Evolutionary conservation across 1,140 invertebrate genomes (phyloP), one percentile per base, ranked within the genome.

Genomic region (Hyles vespertilio): DNA sequence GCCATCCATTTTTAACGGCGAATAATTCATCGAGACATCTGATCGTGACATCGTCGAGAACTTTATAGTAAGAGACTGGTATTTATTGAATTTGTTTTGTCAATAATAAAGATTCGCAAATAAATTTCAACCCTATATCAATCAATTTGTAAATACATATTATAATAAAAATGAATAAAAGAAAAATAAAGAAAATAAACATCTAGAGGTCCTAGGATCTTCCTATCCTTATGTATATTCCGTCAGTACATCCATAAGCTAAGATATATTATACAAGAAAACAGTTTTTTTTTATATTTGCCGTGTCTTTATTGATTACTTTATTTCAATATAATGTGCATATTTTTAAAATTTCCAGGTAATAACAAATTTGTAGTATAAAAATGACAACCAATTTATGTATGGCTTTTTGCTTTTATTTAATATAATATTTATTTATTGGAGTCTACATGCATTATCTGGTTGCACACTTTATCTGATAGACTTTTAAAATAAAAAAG

Each of bases 11-110:
- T 40, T 40, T 40, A 5, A 8, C 36, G 36, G 36, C 36, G 22
- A 22, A 22, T 22, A 54, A 50, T 47, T 59, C 48, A 32, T 56
- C 47, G 52, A 50, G 54, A n/a, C 54, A 46, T 61, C 51, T 47
- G 44, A 43, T 55, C 63, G 8, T 48, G 56, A 58, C 56, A 58
- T 67, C 66, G 58, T 68, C 84, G 70, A 55, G 82, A 70, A 63
- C 71, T 53, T 85, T 84, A 88, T 85, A 88, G 85, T 88, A 88
- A 88, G 85, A 84, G 44, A 54, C 70, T 70, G 82, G 85, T 83
- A 87, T 79, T 88, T 85, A 77, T 84, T 82, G 81, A 73, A 82
- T 82, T 77, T 72, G 68, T 70, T 84, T 74, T 86, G 85, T 85
- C 71, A 80, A 81, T 83, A 84, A 85, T 78, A 79, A 78, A 82